A percentile compares a stretch with the other conserved stretches of the same genome.
These are phyloP conservation scores for Hirtodrosophila histrioides DNA, from an alignment of 2,888 invertebrate genomes.

Conservation along the genomic window DNA sequence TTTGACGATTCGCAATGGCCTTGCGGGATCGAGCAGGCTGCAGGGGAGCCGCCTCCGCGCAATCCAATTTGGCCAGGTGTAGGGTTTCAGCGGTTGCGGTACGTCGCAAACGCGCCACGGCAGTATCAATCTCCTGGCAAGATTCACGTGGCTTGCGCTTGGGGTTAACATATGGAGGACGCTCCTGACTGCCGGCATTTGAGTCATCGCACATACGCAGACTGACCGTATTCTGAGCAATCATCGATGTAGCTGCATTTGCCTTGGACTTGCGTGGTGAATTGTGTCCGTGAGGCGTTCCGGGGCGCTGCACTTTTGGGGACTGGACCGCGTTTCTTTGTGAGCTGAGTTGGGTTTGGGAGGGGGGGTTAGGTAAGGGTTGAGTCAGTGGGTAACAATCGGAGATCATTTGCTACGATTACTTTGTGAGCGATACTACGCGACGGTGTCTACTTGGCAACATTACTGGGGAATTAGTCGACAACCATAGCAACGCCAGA, in stretches of 20 bases:
- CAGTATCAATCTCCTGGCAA: conserved; percentile 46
- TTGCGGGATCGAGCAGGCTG: conserved; percentile 29
- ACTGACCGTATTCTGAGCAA: conserved; percentile 36
- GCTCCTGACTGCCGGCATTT: conserved; percentile 1
- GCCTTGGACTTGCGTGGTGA: background rate
- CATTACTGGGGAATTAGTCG: conserved; percentile 39
- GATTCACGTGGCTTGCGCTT: conserved; percentile 24
- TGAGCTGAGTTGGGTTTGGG: conserved; percentile 40
- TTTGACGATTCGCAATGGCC: conserved; percentile 5
- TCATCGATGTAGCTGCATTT: conserved; percentile 3
- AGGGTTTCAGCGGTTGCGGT: conserved; percentile 23
- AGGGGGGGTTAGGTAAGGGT: conserved; percentile 4
- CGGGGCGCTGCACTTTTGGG: conserved; percentile 25
- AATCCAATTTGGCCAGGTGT: conserved; percentile 49
- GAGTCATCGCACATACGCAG: conserved; percentile 18
- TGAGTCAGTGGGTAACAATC: conserved; percentile 26
- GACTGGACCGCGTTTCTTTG: conserved; percentile 19
- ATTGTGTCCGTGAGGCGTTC: conserved; percentile 2
- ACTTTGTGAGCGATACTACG: conserved; percentile 52
- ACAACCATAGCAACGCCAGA: conserved; percentile 70
- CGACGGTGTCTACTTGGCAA: conserved; percentile 46
- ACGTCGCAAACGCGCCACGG: conserved; percentile 37
- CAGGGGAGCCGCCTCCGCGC: conserved; percentile 40
- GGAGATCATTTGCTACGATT: conserved; percentile 36
- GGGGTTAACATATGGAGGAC: conserved; percentile 1